These are phyloP conservation scores for Coracopsis vasa DNA, from an alignment of 2,113 vertebrate species.

Conservation along the genomic window DNA sequence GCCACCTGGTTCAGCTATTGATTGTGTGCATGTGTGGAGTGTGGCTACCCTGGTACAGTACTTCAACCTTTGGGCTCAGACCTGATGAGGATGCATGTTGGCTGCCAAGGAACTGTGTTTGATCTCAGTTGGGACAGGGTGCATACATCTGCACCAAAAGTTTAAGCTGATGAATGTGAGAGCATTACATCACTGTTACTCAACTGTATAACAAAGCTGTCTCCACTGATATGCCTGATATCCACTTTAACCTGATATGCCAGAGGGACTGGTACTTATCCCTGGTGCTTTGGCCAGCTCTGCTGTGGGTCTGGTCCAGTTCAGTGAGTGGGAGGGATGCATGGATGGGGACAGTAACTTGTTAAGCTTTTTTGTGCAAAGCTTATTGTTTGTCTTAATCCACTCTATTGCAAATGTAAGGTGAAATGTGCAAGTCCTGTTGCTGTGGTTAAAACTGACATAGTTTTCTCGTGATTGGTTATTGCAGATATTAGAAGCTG, in stretches of 20 bases:
- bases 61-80: background rate
- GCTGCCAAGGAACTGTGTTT: background rate
- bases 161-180: background rate
- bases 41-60: background rate
- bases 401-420: background rate
- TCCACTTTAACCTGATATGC: too few relatives aligned
- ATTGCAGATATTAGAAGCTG: background rate
- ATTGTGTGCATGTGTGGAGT: rapidly evolving
- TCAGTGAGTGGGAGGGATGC: background rate
- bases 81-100: background rate
- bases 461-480: background rate
- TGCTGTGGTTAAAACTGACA: background rate
- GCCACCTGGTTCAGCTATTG: background rate
- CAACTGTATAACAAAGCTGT: background rate
- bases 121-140: background rate
- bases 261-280: background rate
- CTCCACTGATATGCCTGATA: too few relatives aligned
- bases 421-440: background rate
- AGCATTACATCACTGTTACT: background rate
- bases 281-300: background rate
- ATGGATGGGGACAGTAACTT: background rate
- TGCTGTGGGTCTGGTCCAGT: background rate
- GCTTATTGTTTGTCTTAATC: background rate
- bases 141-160: background rate
- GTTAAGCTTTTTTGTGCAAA: background rate